phyloP scores from a whole-genome alignment of 53 echinoderm and acorn worm genomes.

The Arbacia lixula region DNA sequence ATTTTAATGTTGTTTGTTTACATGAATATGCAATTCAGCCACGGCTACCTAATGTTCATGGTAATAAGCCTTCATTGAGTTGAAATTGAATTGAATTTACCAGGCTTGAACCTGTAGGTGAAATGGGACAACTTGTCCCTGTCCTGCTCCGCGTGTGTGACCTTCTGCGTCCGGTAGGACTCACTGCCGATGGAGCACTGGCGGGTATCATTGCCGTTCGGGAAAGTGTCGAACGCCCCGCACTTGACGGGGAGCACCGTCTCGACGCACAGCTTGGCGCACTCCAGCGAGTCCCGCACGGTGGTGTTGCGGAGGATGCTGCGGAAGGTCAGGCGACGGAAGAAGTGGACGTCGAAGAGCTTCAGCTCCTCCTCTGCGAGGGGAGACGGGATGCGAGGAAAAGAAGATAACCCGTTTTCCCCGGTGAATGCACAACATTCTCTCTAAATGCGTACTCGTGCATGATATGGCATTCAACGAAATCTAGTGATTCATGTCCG shows the following conservation, averaged over 20 bases:
- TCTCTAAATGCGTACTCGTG: too few species aligned
- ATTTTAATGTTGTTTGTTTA: too few species aligned
- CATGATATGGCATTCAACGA: too few species aligned
- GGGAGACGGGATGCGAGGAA: background rate
- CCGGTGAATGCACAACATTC: too few species aligned
- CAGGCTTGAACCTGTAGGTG: constrained; percentile 30
- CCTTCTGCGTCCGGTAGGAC: background rate
- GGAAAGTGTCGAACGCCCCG: constrained; percentile 38
- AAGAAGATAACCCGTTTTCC: too few species aligned
- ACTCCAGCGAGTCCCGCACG: constrained; percentile 21
- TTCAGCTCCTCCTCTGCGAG: constrained; percentile 25
- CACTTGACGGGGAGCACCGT: constrained; percentile 30
- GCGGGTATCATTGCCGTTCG: background rate
- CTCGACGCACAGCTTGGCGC: constrained; percentile 15
- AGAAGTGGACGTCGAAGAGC: constrained; percentile 21
- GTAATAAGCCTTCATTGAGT: too few species aligned
- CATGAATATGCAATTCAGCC: too few species aligned
- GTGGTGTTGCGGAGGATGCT: constrained; percentile 39
- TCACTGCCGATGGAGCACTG: constrained; percentile 23
- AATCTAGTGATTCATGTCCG: too few species aligned
- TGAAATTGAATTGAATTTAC: background rate
- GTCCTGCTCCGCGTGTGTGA: background rate
- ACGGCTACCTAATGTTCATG: too few species aligned
- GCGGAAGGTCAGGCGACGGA: constrained; percentile 36
- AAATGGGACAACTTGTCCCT: constrained; percentile 17